A percentile compares a stretch with the other conserved stretches of the same genome.
phyloP scores from a whole-genome alignment of 1,140 invertebrate species.

The Diuraphis noxia region DNA sequence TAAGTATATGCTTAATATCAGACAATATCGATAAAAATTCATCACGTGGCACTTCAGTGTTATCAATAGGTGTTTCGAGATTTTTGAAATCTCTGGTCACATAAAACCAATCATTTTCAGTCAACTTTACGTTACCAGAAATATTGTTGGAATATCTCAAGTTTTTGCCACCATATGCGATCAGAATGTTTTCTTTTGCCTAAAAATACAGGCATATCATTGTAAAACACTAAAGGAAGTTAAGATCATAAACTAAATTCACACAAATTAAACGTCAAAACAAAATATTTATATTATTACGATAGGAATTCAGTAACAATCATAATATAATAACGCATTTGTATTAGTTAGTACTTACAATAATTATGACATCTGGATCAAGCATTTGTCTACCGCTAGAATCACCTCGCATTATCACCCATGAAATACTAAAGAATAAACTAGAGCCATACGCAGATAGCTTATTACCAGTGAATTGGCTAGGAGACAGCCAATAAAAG shows the following conservation, averaged over 20 bases:
- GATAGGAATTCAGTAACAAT: not conserved
- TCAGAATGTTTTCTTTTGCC: slow-evolving; percentile 50
- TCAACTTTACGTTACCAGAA: slow-evolving; percentile 63
- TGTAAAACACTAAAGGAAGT: not conserved
- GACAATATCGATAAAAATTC: slow-evolving; percentile 85
- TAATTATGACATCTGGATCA: slow-evolving; percentile 83
- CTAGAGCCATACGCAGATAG: slow-evolving; percentile 83
- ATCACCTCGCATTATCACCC: slow-evolving; percentile 85
- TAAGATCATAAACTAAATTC: not conserved
- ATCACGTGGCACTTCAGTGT: slow-evolving; percentile 69
- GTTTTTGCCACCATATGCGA: slow-evolving; percentile 39
- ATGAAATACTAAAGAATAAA: slow-evolving; percentile 76
- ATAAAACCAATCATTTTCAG: slow-evolving; percentile 77
- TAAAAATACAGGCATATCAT: not conserved
- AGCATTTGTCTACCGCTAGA: slow-evolving; percentile 82
- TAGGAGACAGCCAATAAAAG: slow-evolving; percentile 88
- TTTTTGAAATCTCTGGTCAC: slow-evolving; percentile 67
- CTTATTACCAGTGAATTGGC: slow-evolving; percentile 73
- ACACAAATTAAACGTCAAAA: not conserved
- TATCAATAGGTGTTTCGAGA: slow-evolving; percentile 62
- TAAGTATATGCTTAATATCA: slow-evolving; percentile 77
- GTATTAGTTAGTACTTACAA: slow-evolving; percentile 67
- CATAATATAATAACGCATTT: not conserved
- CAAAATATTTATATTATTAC: not conserved
- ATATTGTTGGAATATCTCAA: not conserved